These are phyloP conservation scores for Sardinella longiceps DNA, from an alignment of 2,797 vertebrate species.

Conservation along the genomic window DNA sequence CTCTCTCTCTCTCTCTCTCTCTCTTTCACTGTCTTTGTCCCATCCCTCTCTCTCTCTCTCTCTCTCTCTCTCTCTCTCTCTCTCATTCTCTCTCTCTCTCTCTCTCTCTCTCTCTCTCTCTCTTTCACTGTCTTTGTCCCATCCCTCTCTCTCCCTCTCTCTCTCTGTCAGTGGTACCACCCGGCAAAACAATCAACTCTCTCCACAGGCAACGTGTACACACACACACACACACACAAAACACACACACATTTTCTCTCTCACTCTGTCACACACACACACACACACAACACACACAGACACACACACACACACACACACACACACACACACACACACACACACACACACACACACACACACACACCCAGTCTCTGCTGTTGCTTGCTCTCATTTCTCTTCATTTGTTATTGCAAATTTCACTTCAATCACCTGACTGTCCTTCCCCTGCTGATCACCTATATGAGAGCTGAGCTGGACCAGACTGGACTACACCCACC, in stretches of 20 bases:
- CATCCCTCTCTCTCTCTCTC: slow-evolving; percentile 10
- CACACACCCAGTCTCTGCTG: neutral
- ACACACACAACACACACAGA: neutral
- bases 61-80: neutral
- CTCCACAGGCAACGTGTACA: neutral
- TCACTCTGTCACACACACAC: neutral
- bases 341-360: neutral
- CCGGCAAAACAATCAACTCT: too few species aligned
- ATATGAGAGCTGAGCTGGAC: neutral
- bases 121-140: neutral
- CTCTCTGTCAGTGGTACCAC: too few species aligned
- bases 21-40: neutral
- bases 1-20: neutral
- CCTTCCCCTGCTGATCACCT: too few species aligned
- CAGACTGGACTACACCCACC: neutral
- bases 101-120: slow-evolving; percentile 26
- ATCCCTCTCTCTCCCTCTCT: slow-evolving; percentile 4
- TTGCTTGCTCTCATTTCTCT: too few species aligned
- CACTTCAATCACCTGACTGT: too few species aligned
- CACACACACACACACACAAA: neutral
- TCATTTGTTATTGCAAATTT: too few species aligned
- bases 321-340: too few species aligned
- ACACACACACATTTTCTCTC: too few species aligned
- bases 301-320: too few species aligned
- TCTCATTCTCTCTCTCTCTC: neutral